Conservation (phyloP, 2,888 invertebrate genomes). For the Drymonia ruficornis region DNA sequence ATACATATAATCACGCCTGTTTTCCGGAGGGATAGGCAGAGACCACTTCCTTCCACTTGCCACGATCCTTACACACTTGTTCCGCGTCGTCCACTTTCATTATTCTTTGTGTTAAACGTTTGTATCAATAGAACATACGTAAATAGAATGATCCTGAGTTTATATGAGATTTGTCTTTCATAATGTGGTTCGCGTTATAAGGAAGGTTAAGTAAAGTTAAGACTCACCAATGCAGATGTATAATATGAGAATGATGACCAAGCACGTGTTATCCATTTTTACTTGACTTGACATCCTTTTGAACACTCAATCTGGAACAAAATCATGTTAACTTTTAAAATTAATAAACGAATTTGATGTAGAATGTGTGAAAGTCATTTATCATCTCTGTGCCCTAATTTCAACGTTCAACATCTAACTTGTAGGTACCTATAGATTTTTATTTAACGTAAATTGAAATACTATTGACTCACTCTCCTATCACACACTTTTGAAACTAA, state of each 20-base stretch:
- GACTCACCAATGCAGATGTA: constrained; percentile 59
- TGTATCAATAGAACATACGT: too few relatives aligned
- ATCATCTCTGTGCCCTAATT: not conserved
- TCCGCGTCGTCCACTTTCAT: too few relatives aligned
- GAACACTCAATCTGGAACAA: constrained; percentile 57
- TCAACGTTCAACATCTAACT: not conserved
- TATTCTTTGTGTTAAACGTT: too few relatives aligned
- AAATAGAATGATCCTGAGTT: too few relatives aligned
- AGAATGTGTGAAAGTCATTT: not conserved
- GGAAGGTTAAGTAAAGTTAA: not conserved
- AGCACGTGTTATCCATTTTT: constrained; percentile 47
- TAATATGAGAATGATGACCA: constrained; percentile 54
- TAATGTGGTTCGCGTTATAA: too few relatives aligned
- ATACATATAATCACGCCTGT: too few relatives aligned
- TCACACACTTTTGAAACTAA: too few relatives aligned
- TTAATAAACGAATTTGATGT: not conserved
- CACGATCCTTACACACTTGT: too few relatives aligned
- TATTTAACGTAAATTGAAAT: not conserved
- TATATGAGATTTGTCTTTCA: too few relatives aligned
- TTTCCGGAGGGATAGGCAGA: too few relatives aligned
- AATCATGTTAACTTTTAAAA: constrained; percentile 1
- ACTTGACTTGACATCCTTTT: constrained; percentile 5
- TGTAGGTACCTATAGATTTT: not conserved
- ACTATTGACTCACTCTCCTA: not conserved
- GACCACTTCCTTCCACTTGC: too few relatives aligned